Evolutionary conservation across 1,140 invertebrate genomes (phyloP).

Genomic region (Tyrophagus putrescentiae): DNA sequence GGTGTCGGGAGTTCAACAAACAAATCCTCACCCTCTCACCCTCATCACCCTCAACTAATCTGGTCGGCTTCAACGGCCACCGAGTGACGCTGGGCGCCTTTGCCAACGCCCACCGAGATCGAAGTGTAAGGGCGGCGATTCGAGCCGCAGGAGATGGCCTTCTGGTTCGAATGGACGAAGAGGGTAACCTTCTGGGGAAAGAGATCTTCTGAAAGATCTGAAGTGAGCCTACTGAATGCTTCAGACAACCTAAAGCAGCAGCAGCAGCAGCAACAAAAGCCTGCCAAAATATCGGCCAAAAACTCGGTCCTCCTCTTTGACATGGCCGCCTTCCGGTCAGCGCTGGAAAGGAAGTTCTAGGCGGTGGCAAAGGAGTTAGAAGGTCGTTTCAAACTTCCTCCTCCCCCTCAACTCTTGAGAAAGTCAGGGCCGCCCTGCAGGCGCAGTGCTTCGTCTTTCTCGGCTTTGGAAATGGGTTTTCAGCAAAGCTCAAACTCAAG

Average conservation of each 20-base stretch:
- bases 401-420: no score
- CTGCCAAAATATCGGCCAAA: no score
- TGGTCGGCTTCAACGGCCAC: slow-evolving; percentile 91
- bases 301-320: background rate
- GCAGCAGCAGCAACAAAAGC: no score
- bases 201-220: slow-evolving; percentile 70
- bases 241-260: no score
- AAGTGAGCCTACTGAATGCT: no score
- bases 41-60: no score
- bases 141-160: slow-evolving; percentile 77
- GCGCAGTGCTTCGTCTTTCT: slow-evolving; percentile 49
- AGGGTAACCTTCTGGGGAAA: slow-evolving; percentile 67
- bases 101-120: slow-evolving; percentile 80
- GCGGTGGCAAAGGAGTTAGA: no score
- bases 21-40: no score
- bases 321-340: slow-evolving; percentile 46
- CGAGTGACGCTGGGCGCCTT: slow-evolving; percentile 62
- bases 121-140: slow-evolving; percentile 74
- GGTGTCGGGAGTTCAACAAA: no score
- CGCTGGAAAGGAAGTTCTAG: no score
- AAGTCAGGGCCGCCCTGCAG: no score
- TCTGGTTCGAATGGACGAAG: slow-evolving; percentile 88
- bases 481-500: slow-evolving; percentile 67
- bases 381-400: no score
- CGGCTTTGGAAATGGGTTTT: slow-evolving; percentile 71